Conservation (phyloP, 2,888 invertebrate species). For the Tubulanus polymorphus region DNA sequence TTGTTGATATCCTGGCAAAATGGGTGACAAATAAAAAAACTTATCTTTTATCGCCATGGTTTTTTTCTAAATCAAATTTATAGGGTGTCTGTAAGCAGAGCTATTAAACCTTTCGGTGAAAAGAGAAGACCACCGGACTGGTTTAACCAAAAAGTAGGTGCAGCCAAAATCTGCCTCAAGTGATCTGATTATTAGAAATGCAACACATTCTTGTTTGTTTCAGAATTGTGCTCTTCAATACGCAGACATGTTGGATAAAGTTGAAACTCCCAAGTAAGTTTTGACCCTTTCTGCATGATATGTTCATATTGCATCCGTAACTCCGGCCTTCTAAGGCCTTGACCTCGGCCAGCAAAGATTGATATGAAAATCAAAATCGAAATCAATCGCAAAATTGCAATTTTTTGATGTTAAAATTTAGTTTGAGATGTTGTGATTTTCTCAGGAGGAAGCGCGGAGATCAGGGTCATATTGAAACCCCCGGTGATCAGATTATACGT, state of each 20-base stretch:
- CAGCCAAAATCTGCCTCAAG: not conserved
- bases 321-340: too few relatives aligned
- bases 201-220: slow-evolving; percentile 12
- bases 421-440: too few relatives aligned
- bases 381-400: too few relatives aligned
- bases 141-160: slow-evolving; percentile 73
- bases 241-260: slow-evolving; percentile 72
- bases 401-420: too few relatives aligned
- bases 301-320: too few relatives aligned
- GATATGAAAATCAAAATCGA: too few relatives aligned
- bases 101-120: slow-evolving; percentile 73
- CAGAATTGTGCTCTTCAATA: slow-evolving; percentile 84
- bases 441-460: slow-evolving; percentile 63
- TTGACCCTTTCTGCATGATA: slow-evolving; percentile 1
- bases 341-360: too few relatives aligned
- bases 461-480: slow-evolving; percentile 63
- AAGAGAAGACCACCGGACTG: slow-evolving; percentile 74
- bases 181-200: not conserved
- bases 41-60: not conserved
- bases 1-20: not conserved
- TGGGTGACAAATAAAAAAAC: not conserved
- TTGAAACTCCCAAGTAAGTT: slow-evolving; percentile 72
- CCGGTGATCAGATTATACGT: slow-evolving; percentile 74
- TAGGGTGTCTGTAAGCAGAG: slow-evolving; percentile 80
- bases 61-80: not conserved